Conservation (phyloP, 2,888 invertebrate species). For the Anaspis maculata region DNA sequence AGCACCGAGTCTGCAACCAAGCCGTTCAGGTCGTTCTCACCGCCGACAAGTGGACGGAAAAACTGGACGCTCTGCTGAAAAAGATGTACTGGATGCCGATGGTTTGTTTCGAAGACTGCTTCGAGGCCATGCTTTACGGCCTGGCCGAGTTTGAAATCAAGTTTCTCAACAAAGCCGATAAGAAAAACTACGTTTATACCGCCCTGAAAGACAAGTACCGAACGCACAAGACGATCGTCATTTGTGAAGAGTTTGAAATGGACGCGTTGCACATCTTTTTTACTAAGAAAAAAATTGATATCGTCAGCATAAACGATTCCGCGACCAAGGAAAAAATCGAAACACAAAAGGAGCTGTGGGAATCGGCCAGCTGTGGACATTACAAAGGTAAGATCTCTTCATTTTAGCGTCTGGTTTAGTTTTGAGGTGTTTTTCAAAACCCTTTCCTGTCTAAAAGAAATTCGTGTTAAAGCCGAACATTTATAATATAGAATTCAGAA, state of each 20-base stretch:
- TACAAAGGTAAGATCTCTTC: conserved; percentile 21
- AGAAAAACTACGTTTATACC: conserved; percentile 26
- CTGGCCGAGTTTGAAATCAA: conserved; percentile 44
- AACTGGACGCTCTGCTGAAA: conserved; percentile 49
- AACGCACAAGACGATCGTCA: conserved; percentile 51
- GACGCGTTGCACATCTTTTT: conserved; percentile 33
- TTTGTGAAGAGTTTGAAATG: conserved; percentile 56
- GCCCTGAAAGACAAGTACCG: conserved; percentile 44
- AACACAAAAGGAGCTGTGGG: conserved; percentile 24
- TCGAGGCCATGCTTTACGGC: conserved; percentile 71
- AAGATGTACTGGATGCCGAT: conserved; percentile 50
- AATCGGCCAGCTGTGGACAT: conserved; percentile 4
- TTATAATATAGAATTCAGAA: no score
- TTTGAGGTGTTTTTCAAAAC: no score
- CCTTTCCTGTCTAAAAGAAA: no score
- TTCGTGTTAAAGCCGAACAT: no score
- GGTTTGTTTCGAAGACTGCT: conserved; percentile 60
- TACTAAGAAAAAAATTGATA: conserved; percentile 23
- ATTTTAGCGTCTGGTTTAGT: no score
- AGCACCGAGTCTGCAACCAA: conserved; percentile 40
- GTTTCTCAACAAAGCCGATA: conserved; percentile 40
- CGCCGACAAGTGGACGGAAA: conserved; percentile 56
- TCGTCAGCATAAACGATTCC: conserved; percentile 21
- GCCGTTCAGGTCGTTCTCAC: conserved; percentile 52
- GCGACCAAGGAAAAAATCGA: conserved; percentile 22